Evolutionary conservation across 2,113 vertebrate species (phyloP).

Genomic region (Rhizomys pruinosus): DNA sequence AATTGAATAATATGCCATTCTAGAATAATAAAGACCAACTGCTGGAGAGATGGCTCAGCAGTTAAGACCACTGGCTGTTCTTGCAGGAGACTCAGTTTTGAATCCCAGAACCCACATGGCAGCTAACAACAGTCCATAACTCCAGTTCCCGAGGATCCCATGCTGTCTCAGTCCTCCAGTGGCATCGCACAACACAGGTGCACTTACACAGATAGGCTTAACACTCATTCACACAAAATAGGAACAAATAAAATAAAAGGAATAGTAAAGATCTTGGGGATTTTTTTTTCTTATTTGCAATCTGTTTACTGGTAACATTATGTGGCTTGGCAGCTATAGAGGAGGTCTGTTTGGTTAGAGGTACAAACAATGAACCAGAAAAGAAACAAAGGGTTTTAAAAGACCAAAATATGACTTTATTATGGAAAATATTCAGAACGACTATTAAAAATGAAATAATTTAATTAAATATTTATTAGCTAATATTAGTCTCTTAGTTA

Average conservation of each 20-base stretch:
- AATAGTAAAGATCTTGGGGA: not conserved
- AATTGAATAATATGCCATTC: not conserved
- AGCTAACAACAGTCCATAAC: too few relatives aligned
- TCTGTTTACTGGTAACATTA: not conserved
- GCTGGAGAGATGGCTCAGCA: too few relatives aligned
- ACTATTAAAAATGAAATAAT: not conserved
- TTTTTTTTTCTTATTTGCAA: not conserved
- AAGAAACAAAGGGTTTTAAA: not conserved
- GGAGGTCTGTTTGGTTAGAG: not conserved
- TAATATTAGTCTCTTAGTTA: not conserved
- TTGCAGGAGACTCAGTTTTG: too few relatives aligned
- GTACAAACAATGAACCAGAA: not conserved
- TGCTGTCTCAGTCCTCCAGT: too few relatives aligned
- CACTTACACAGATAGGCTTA: too few relatives aligned
- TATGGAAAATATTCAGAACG: not conserved
- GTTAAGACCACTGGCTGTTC: too few relatives aligned
- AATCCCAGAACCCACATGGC: too few relatives aligned
- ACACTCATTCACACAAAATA: too few relatives aligned
- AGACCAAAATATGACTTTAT: not conserved
- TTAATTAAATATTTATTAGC: not conserved
- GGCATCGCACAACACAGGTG: too few relatives aligned
- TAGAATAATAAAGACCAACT: too few relatives aligned
- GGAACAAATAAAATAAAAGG: not conserved
- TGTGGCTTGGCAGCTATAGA: too few relatives aligned
- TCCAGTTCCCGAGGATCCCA: too few relatives aligned